Evolutionary conservation across 1,140 invertebrate species (phyloP).

Genomic region (Lerema accius): DNA sequence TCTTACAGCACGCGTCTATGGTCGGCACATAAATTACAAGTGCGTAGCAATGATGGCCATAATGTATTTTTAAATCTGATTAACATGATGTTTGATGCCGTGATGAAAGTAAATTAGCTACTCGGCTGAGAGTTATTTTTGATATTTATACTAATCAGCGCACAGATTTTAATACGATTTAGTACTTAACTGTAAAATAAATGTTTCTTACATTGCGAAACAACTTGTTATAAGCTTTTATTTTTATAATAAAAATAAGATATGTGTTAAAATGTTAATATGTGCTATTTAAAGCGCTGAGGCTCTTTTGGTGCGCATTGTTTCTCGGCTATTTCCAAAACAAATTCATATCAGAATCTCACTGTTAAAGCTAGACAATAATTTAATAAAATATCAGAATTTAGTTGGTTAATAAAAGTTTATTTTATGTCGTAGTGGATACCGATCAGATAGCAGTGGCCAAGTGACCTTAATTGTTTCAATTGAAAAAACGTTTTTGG

Average conservation of each 20-base stretch:
- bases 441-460: conserved; percentile 39
- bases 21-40: conserved; percentile 38
- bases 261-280: no score
- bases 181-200: no score
- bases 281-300: no score
- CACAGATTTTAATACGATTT: no score
- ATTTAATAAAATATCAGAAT: background rate
- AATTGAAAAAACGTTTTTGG: conserved; percentile 69
- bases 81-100: conserved; percentile 29
- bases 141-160: no score
- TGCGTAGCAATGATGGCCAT: conserved; percentile 34
- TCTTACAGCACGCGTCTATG: conserved; percentile 36
- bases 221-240: no score
- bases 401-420: background rate
- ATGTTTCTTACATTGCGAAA: no score
- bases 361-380: no score
- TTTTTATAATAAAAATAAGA: no score
- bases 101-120: conserved; percentile 33
- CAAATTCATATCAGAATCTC: no score
- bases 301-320: no score
- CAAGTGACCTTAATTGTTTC: conserved; percentile 77
- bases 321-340: no score
- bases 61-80: conserved; percentile 42
- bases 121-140: conserved; percentile 16
- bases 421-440: conserved; percentile 18